Evolutionary conservation across 23 tunicate species (phyloP).

Genomic region (Styela plicata): DNA sequence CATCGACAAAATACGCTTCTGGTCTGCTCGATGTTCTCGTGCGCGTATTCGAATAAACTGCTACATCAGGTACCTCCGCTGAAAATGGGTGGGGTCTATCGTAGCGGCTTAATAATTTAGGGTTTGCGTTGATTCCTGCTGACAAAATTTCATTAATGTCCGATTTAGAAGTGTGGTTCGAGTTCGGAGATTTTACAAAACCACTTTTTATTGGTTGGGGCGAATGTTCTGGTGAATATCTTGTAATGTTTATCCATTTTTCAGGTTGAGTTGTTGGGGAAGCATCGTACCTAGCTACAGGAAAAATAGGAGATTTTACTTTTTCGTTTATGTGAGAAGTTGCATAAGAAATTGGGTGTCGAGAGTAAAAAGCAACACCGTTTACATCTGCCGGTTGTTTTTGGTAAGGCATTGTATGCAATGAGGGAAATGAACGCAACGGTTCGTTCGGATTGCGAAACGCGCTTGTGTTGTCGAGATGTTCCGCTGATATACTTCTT

Average conservation of each 20-base stretch:
- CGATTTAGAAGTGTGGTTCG: neutral
- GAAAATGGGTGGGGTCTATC: neutral
- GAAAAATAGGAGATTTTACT: neutral
- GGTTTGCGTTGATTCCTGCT: slow-evolving; percentile 26
- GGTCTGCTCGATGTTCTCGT: neutral
- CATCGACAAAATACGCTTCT: neutral
- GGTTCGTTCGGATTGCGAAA: neutral
- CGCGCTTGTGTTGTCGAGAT: neutral
- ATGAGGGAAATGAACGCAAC: neutral
- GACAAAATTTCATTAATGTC: slow-evolving; percentile 22
- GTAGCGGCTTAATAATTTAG: neutral
- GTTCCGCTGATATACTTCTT: neutral
- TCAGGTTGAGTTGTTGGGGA: slow-evolving; percentile 4
- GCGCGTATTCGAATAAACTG: neutral
- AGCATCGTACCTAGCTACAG: slow-evolving; percentile 7
- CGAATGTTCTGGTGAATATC: slow-evolving; percentile 37
- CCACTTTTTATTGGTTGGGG: neutral
- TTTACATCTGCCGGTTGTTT: neutral
- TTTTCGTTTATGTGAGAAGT: neutral
- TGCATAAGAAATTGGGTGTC: neutral
- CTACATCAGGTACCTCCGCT: neutral
- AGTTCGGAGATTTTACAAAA: neutral
- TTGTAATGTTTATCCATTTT: slow-evolving; percentile 25
- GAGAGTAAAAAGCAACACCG: neutral
- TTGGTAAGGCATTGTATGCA: neutral